Evolutionary conservation across 2,113 vertebrate species (phyloP).

Genomic region (Megaleporinus macrocephalus): DNA sequence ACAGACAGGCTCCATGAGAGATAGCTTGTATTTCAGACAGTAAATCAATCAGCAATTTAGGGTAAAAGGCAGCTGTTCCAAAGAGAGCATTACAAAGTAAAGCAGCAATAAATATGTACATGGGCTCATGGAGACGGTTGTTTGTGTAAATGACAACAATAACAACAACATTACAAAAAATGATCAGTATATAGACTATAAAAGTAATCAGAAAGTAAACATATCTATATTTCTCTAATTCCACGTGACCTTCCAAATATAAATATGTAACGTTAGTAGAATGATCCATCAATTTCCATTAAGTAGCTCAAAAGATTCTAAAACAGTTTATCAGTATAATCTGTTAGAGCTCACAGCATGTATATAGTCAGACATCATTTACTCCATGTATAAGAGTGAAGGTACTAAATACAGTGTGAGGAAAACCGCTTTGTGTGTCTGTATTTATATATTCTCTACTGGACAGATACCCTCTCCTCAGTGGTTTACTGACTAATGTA

Average conservation of each 20-base stretch:
- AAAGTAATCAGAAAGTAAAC: slow-evolving; percentile 8
- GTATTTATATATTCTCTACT: too few species aligned
- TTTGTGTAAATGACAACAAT: slow-evolving; percentile 9
- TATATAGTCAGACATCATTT: too few species aligned
- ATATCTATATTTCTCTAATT: slow-evolving; percentile 19
- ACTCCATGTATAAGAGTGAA: too few species aligned
- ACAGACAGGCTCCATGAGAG: not conserved
- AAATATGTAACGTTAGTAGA: slow-evolving; percentile 4
- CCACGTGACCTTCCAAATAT: not conserved
- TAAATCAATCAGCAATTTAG: slow-evolving; percentile 14
- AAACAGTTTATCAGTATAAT: too few species aligned
- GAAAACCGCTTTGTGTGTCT: too few species aligned
- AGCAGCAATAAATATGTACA: slow-evolving; percentile 21
- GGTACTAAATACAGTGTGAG: too few species aligned
- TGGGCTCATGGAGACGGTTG: slow-evolving; percentile 13
- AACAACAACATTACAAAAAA: not conserved
- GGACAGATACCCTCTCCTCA: too few species aligned
- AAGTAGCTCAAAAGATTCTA: too few species aligned
- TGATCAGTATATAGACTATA: not conserved
- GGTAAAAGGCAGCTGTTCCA: slow-evolving; percentile 17
- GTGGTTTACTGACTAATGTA: too few species aligned
- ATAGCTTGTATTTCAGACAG: not conserved
- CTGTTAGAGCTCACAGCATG: too few species aligned
- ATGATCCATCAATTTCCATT: not conserved
- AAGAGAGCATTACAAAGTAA: slow-evolving; percentile 8